Evolutionary conservation across 2,888 invertebrate genomes (phyloP), one percentile per base, ranked within the genome.

Genomic region (Catocala nupta): DNA sequence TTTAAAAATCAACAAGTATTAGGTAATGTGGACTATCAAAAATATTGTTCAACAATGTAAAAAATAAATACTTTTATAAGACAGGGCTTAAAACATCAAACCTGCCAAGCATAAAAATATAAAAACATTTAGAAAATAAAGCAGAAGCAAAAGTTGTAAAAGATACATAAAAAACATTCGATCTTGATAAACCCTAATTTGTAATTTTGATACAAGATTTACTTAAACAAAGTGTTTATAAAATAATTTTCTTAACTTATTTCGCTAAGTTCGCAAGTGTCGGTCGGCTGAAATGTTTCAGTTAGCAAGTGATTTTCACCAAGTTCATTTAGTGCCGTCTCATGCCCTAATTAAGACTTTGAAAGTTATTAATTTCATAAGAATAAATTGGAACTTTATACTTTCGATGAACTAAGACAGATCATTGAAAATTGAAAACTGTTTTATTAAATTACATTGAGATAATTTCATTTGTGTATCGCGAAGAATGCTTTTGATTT

Each of bases 281-380:
- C 25, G 51, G 51, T 52, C 11, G 34, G 49, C 16, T 16, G 12
- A 43, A 70, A 39, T 50, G 60, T 63, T 71, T 51, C n/a, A 56
- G 50, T 47, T 48, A 47, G 47, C 36, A 47, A 61, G 42, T 60
- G 53, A 68, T 64, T 68, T 58, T 64, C 39, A 45, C 25, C 11
- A 48, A 59, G 54, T 68, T 59, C 47, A 51, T 60, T 73, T 59
- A 63, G 55, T 60, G 50, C 55, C 54, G 52, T 59, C 70, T 75
- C 58, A 63, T 65, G 39, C 53, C 45, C 48, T 62, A 76, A 70
- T 71, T 73, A 66, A 51, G 44, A 63, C 63, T 71, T 70, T 44
- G 5, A 62, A 59, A 68, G 55, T 71, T 62, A 68, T 68, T 61
- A 68, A 63, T 76, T 63, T 65, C 33, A 48, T 55, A 55, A 63